Evolutionary conservation across 2,113 vertebrate species (phyloP).

Genomic region (Microtus montanus): DNA sequence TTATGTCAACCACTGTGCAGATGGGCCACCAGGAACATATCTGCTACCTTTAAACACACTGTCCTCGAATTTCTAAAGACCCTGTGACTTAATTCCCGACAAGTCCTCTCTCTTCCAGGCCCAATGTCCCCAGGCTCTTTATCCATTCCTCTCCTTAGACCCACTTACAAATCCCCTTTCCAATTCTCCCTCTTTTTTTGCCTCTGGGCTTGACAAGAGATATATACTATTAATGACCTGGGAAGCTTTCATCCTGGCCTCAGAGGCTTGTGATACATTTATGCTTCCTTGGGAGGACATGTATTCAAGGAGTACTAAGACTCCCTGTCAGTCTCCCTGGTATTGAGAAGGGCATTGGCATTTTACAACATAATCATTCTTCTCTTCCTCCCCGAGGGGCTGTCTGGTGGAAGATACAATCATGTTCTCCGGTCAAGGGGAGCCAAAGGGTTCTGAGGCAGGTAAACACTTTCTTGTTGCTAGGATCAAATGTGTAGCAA

Average conservation of each 20-base stretch:
- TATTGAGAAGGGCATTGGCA: constrained; percentile 47
- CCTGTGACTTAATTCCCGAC: background rate
- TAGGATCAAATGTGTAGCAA: background rate
- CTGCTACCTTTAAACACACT: background rate
- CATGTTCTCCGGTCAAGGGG: constrained; percentile 41
- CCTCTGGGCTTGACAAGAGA: constrained; percentile 71
- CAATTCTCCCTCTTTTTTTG: constrained; percentile 8
- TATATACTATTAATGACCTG: constrained; percentile 52
- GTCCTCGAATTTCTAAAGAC: constrained; percentile 47
- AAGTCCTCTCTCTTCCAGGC: background rate
- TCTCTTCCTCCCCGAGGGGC: constrained; percentile 36
- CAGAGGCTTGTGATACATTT: constrained; percentile 69
- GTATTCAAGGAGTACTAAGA: constrained; percentile 59
- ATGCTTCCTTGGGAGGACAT: constrained; percentile 70
- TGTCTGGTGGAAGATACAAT: constrained; percentile 60
- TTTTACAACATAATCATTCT: constrained; percentile 60
- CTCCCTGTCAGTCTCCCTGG: constrained; percentile 70
- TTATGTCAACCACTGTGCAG: background rate
- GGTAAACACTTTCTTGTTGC: background rate
- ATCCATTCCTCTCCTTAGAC: background rate
- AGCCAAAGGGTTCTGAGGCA: constrained; percentile 45
- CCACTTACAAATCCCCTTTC: constrained; percentile 1
- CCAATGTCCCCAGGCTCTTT: background rate
- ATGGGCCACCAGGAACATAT: constrained; percentile 35
- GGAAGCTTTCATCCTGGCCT: constrained; percentile 66